A percentile compares a stretch with the other conserved stretches of the same genome.
Evolutionary conservation across 2,113 vertebrate genomes (phyloP).

Genomic region (Stegastes partitus): DNA sequence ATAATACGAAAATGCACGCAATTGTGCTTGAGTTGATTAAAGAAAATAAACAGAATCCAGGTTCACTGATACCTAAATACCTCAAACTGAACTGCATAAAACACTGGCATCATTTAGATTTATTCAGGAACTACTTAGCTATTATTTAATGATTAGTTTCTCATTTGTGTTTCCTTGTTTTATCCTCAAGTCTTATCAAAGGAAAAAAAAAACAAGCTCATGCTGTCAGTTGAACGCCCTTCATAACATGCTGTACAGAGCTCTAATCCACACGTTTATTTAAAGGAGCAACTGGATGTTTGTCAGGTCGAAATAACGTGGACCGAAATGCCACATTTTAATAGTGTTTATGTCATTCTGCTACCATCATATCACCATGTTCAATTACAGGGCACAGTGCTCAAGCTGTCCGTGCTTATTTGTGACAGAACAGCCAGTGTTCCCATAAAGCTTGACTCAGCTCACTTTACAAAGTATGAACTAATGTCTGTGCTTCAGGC

Average conservation of each 20-base stretch:
- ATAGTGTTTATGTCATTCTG: no score
- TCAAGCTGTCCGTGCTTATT: conserved; percentile 30
- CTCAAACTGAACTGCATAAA: no score
- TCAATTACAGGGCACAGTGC: conserved; percentile 14
- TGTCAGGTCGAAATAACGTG: background rate
- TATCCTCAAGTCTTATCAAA: background rate
- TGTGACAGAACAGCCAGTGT: conserved; percentile 26
- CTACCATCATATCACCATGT: background rate
- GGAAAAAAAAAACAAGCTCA: no score
- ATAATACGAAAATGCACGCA: background rate
- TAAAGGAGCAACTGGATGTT: background rate
- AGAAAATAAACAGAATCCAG: background rate
- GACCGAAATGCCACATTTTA: background rate
- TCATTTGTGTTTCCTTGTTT: background rate
- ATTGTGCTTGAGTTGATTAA: background rate
- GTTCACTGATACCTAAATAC: background rate
- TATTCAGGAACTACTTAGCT: background rate
- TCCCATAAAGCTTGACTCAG: conserved; percentile 43
- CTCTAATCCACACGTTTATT: background rate
- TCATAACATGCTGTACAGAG: background rate
- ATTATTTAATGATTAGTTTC: background rate
- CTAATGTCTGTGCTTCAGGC: conserved; percentile 35
- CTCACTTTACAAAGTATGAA: conserved; percentile 40
- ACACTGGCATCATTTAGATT: no score
- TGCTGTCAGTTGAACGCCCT: no score